A percentile compares a stretch with the other conserved stretches of the same genome.
Evolutionary conservation across 2,113 vertebrate genomes (phyloP).

Genomic region (Amazona vittata): DNA sequence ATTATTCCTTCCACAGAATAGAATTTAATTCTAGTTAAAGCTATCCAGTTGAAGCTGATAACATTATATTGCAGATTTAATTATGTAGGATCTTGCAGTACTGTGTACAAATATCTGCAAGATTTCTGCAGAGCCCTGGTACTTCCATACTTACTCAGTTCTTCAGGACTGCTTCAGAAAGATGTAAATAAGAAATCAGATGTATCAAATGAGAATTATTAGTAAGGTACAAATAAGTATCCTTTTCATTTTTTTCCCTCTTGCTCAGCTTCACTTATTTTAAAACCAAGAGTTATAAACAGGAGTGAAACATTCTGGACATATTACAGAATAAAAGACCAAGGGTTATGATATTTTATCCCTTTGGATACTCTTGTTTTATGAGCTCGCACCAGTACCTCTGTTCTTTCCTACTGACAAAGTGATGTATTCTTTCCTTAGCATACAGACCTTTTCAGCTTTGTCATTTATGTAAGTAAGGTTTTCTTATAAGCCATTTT

Average conservation of each 20-base stretch:
- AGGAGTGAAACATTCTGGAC: background rate
- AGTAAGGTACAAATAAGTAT: background rate
- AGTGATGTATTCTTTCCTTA: background rate
- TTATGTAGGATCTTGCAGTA: background rate
- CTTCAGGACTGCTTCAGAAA: background rate
- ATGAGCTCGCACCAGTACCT: background rate
- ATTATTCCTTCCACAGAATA: background rate
- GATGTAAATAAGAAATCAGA: background rate
- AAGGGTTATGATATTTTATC: background rate
- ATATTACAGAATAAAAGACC: background rate
- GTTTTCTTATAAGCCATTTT: constrained; percentile 36
- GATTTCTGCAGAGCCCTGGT: background rate
- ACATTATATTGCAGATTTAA: background rate
- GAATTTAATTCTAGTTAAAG: background rate
- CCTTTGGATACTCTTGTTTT: constrained; percentile 10
- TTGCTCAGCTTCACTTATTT: background rate
- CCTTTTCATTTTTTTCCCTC: background rate
- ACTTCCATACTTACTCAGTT: background rate
- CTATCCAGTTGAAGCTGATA: background rate
- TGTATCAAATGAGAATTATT: background rate
- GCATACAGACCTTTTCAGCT: background rate
- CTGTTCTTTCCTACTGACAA: background rate
- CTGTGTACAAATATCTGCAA: background rate
- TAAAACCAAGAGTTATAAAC: background rate
- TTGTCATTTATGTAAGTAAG: constrained; percentile 10